phyloP scores from a whole-genome alignment of 2,888 invertebrate genomes.

The Nomada lathburiana region DNA sequence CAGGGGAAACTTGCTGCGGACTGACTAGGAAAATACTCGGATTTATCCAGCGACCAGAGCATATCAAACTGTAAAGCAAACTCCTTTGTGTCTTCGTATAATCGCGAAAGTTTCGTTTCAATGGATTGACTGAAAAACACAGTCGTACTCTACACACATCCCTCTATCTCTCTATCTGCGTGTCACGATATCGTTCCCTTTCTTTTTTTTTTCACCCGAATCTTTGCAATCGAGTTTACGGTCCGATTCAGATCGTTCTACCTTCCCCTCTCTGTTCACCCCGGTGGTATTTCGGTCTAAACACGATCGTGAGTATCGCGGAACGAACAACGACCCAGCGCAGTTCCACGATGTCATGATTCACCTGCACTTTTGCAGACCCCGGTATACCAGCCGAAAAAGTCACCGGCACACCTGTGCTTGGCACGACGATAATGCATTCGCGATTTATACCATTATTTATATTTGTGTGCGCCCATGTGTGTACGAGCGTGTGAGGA shows the following conservation, averaged over 20 bases:
- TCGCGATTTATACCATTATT: not conserved
- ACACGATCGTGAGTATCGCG: not conserved
- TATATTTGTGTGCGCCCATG: not conserved
- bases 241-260: not conserved
- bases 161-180: not conserved
- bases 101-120: constrained; percentile 41
- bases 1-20: constrained; percentile 29
- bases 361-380: constrained; percentile 44
- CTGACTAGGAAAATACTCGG: constrained; percentile 26
- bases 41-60: constrained; percentile 38
- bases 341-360: constrained; percentile 38
- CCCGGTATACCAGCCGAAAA: constrained; percentile 38
- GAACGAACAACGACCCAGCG: not conserved
- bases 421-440: constrained; percentile 48
- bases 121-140: constrained; percentile 41
- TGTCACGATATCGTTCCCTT: constrained; percentile 3
- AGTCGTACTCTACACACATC: not conserved
- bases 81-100: constrained; percentile 42
- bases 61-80: constrained; percentile 51
- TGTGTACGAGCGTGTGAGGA: not conserved
- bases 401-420: constrained; percentile 52
- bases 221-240: constrained; percentile 18
- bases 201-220: not conserved
- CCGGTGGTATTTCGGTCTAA: not conserved
- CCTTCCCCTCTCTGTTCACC: not conserved